Conservation (phyloP, 2,888 invertebrate species). For the Synergus japonicus region DNA sequence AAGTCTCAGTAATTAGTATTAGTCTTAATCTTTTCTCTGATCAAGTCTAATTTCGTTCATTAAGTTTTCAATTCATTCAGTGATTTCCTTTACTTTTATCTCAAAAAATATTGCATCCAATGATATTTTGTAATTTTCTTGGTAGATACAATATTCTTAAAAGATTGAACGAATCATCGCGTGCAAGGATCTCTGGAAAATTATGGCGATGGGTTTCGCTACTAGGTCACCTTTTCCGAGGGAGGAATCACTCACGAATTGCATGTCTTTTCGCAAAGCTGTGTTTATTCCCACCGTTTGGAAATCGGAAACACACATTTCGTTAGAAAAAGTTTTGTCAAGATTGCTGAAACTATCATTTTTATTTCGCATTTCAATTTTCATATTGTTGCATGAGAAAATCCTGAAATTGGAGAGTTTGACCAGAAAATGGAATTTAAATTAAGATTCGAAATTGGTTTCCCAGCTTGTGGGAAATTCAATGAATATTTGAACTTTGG, state of each 20-base stretch:
- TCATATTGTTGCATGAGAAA: too few species aligned
- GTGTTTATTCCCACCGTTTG: slow-evolving; percentile 31
- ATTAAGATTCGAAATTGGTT: neutral
- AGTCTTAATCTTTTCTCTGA: too few species aligned
- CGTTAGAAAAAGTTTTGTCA: neutral
- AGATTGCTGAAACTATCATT: neutral
- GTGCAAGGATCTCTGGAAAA: slow-evolving; percentile 60
- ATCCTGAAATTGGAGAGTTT: neutral
- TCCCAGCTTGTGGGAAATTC: neutral
- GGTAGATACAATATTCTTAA: neutral
- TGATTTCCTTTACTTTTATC: too few species aligned
- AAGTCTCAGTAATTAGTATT: too few species aligned
- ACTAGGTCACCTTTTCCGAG: slow-evolving; percentile 59
- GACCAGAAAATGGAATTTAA: neutral
- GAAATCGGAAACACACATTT: slow-evolving; percentile 14
- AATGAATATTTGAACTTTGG: neutral
- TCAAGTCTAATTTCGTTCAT: too few species aligned
- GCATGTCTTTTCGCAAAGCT: slow-evolving; percentile 25
- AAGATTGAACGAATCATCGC: slow-evolving; percentile 63
- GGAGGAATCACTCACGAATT: slow-evolving; percentile 32
- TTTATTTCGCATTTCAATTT: neutral
- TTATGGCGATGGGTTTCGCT: slow-evolving; percentile 59
- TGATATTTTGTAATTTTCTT: neutral
- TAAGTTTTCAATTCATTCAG: too few species aligned
- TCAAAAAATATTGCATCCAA: neutral